Base-by-base conservation (phyloP, 2,888 invertebrate species). In the Heliconius sara region DNA sequence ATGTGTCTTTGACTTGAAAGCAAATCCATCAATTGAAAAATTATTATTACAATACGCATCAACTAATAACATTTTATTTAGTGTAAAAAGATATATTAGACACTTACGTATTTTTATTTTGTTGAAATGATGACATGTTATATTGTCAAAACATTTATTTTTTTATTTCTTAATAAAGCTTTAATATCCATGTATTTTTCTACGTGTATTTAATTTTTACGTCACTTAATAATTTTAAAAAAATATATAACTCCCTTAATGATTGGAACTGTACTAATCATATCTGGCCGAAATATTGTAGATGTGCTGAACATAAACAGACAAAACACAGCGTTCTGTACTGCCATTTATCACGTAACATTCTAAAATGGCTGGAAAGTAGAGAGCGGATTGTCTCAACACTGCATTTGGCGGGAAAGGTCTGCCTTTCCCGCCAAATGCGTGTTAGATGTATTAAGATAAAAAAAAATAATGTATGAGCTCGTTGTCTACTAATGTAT, bases 101-200 rank as follows among this genome's bases (percentile, higher is more conserved):
- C 3, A 30, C 3, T 30, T 68, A 47, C 12, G 16, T 67, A 27
- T 66, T 30, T 43, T 19, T 68, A 34, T 67, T 34, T 34, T 47
- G 43, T 78, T 22, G 66, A 73, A 73, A 76, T 57, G 39, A 27
- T 52, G 78, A 81, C 81, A 76, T 85, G 16, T 83, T 83, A 83
- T 84, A 84, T 83, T 81, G 78, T 81, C 78, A 76, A 71, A 81
- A 78, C 30, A 30, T 2, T 30, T 30, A 30, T 2, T 30, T 30
- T 30, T 30, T 30, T 30, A 30, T 30, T 30, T 30, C 79, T 81
- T 83, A 78, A 82, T 82, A 77, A 76, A 76, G 16, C 66, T 72
- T 79, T 77, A 52, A 77, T 66, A 52, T 80, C 5, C 16, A 82
- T 80, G 82, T 79, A 79, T 9, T 39, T 39, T 39, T 39, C 9